Conservation (phyloP, 1,140 invertebrate genomes). For the Paralvinella palmiformis region DNA sequence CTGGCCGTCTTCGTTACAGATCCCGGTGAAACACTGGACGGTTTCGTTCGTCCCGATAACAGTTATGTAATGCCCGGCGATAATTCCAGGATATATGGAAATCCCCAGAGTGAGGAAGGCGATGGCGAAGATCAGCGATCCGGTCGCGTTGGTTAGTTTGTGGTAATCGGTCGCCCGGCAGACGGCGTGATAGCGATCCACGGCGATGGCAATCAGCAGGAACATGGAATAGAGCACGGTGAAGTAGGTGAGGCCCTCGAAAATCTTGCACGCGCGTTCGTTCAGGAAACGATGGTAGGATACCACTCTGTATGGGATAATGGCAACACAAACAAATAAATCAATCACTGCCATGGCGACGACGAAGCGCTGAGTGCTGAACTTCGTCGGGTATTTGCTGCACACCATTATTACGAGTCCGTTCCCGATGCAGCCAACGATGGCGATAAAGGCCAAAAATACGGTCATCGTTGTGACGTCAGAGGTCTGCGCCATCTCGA, state of each 20-base stretch:
- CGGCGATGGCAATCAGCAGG: not conserved
- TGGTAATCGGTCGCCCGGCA: not conserved
- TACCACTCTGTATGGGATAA: not conserved
- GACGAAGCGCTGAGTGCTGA: not conserved
- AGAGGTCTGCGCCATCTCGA: not conserved
- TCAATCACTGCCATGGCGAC: not conserved
- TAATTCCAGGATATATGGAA: not conserved
- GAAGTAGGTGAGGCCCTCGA: slow-evolving; percentile 8
- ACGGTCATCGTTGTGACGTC: not conserved
- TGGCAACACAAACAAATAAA: not conserved
- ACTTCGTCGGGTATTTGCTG: not conserved
- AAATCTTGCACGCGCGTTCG: not conserved
- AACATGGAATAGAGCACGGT: not conserved
- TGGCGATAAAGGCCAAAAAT: not conserved
- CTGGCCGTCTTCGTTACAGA: not conserved
- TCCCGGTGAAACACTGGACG: not conserved
- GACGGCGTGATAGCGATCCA: not conserved
- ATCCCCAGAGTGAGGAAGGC: not conserved
- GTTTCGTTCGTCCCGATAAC: not conserved
- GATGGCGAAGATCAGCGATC: not conserved
- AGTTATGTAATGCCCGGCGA: not conserved
- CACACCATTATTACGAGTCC: not conserved
- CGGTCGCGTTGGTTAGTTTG: not conserved
- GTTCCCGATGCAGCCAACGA: not conserved
- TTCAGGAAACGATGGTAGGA: not conserved